Conservation (phyloP, 2,888 invertebrate genomes). For the Geophilus truncorum region DNA sequence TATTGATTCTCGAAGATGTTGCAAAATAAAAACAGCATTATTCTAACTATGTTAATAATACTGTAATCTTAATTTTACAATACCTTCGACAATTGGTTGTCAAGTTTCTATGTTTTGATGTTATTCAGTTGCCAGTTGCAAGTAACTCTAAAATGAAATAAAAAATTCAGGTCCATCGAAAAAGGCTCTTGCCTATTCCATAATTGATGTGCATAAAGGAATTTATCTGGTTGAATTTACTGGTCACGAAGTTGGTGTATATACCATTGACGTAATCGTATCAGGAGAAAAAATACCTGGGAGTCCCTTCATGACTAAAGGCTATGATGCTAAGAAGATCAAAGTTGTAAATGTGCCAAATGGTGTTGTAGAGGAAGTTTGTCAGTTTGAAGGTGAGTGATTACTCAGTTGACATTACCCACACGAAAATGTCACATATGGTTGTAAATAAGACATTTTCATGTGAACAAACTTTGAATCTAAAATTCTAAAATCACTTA, state of each 20-base stretch:
- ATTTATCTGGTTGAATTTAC: slow-evolving; percentile 88
- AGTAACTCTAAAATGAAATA: no score
- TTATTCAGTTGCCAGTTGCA: no score
- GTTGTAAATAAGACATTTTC: no score
- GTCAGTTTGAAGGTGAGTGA: slow-evolving; percentile 83
- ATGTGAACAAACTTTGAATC: no score
- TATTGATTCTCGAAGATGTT: no score
- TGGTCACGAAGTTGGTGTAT: slow-evolving; percentile 88
- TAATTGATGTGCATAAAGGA: slow-evolving; percentile 70
- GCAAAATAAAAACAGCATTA: no score
- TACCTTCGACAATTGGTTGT: no score
- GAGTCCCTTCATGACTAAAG: slow-evolving; percentile 87
- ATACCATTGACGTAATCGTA: slow-evolving; percentile 83
- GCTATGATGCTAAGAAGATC: slow-evolving; percentile 88
- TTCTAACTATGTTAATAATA: no score
- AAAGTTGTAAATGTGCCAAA: slow-evolving; percentile 90
- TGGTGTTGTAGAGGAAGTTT: slow-evolving; percentile 90
- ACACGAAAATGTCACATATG: no score
- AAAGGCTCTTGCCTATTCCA: slow-evolving; percentile 71
- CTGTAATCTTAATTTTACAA: no score
- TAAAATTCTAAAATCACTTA: no score
- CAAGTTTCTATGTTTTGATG: no score
- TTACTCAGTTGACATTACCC: background rate
- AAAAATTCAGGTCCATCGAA: slow-evolving; percentile 66
- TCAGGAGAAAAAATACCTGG: slow-evolving; percentile 84